phyloP scores from a whole-genome alignment of 2,888 invertebrate species.

The Rhamnusium bicolor region DNA sequence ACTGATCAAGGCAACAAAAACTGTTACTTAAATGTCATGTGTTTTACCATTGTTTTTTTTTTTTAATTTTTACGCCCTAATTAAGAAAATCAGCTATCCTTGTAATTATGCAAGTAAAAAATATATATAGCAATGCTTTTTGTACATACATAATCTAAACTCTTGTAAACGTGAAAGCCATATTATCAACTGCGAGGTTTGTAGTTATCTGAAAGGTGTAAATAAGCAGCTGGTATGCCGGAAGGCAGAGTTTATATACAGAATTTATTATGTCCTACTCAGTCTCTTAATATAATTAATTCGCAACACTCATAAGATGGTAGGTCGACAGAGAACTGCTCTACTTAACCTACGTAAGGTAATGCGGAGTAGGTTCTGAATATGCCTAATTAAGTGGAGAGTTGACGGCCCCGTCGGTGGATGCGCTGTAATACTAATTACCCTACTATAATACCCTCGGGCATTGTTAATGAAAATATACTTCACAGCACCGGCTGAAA shows the following conservation, averaged over 20 bases:
- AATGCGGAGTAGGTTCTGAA: constrained; percentile 45
- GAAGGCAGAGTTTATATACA: constrained; percentile 17
- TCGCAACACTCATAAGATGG: constrained; percentile 41
- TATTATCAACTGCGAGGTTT: background rate
- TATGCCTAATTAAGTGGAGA: constrained; percentile 65
- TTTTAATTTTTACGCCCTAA: too few relatives aligned
- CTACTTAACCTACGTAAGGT: constrained; percentile 38
- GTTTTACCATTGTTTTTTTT: too few relatives aligned
- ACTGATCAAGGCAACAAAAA: too few relatives aligned
- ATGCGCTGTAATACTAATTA: constrained; percentile 66
- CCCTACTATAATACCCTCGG: constrained; percentile 64
- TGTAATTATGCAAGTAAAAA: too few relatives aligned
- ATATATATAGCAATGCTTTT: too few relatives aligned
- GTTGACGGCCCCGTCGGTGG: constrained; percentile 61
- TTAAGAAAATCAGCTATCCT: too few relatives aligned
- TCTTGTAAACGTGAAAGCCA: background rate
- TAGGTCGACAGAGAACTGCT: constrained; percentile 30
- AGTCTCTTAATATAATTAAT: constrained; percentile 42
- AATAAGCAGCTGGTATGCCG: constrained; percentile 10
- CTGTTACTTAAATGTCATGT: too few relatives aligned
- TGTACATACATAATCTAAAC: too few relatives aligned
- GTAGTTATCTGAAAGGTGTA: constrained; percentile 15
- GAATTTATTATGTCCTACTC: constrained; percentile 33
- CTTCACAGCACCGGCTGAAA: constrained; percentile 58
- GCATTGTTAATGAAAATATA: constrained; percentile 67